Base-by-base conservation (phyloP, 2,888 invertebrate species). In the Heliconius charithonia region DNA sequence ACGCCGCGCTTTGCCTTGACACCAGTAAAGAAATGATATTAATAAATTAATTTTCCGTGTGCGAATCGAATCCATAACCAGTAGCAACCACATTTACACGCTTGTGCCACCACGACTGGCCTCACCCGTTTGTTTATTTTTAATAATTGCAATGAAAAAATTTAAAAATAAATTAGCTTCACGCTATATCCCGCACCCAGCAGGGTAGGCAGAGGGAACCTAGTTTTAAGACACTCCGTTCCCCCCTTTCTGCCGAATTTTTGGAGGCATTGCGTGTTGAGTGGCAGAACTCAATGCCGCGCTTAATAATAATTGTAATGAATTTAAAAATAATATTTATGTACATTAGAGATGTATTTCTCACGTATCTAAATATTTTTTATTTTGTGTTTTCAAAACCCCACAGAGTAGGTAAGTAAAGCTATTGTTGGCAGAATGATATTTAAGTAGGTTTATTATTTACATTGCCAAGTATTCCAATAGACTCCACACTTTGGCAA, bases 381-480 rank as follows among this genome's bases (percentile, higher is more conserved):
- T n/a, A n/a, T n/a, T 63, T 25, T 0, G 16, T 27, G 1, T 37
- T 67, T 37, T 37, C 4, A 37, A 4, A 67, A 41, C 66, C 9
- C n/a, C 13, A 67, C 13, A 67, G 2, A 25, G n/a, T 67, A 67
- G 22, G n/a, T 37, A 37, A 37, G 41, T 16, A 69, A 41, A 69
- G 69, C 25, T 25, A 25, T 16, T 25, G 41, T 69, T 69, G 69
- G 69, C 69, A 69, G 41, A 41, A 25, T 69, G 3, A 69, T 2
- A 41, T 16, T 69, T 69, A 69, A 69, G 69, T 69, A 69, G 69
- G 25, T 45, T 69, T 45, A 69, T 69, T 69, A 69, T 69, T 41
- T 16, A 25, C 69, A 41, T 41, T 69, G 51, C 66, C 66, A 75
- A 75, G 32, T 75, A 63, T 56, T 29, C 56, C 75, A 67, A 75